Conservation (phyloP, 1,140 invertebrate genomes). For the Chrysoperla carnea region DNA sequence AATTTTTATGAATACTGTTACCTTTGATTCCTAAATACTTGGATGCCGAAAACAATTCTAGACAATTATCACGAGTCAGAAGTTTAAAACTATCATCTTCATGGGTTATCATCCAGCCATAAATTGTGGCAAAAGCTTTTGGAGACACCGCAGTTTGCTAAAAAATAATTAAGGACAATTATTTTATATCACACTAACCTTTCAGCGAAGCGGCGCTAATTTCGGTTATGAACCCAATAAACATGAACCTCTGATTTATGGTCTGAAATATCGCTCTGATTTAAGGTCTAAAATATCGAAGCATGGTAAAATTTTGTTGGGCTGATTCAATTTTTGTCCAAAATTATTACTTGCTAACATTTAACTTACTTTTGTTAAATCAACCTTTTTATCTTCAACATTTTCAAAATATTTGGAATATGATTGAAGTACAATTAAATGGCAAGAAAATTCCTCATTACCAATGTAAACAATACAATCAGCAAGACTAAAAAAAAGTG, state of each 20-base stretch:
- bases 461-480: slow-evolving; percentile 34
- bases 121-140: slow-evolving; percentile 43
- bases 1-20: slow-evolving; percentile 7
- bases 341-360: too few relatives aligned
- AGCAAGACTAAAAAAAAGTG: slow-evolving; percentile 27
- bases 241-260: too few relatives aligned
- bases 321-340: too few relatives aligned
- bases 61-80: slow-evolving; percentile 40
- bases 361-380: slow-evolving; percentile 27
- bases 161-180: neutral
- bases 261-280: too few relatives aligned
- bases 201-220: too few relatives aligned
- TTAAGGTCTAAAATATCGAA: too few relatives aligned
- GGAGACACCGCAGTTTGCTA: slow-evolving; percentile 31
- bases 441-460: slow-evolving; percentile 35
- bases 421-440: slow-evolving; percentile 36
- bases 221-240: too few relatives aligned
- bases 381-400: slow-evolving; percentile 24
- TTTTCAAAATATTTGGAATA: slow-evolving; percentile 36
- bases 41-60: slow-evolving; percentile 46
- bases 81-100: slow-evolving; percentile 33
- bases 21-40: slow-evolving; percentile 47
- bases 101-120: slow-evolving; percentile 55
- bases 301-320: too few relatives aligned
- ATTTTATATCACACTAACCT: too few relatives aligned